Evolutionary conservation across 2,797 vertebrate genomes (phyloP), one percentile per base, ranked within the genome.

Genomic region (Tangara arthus): DNA sequence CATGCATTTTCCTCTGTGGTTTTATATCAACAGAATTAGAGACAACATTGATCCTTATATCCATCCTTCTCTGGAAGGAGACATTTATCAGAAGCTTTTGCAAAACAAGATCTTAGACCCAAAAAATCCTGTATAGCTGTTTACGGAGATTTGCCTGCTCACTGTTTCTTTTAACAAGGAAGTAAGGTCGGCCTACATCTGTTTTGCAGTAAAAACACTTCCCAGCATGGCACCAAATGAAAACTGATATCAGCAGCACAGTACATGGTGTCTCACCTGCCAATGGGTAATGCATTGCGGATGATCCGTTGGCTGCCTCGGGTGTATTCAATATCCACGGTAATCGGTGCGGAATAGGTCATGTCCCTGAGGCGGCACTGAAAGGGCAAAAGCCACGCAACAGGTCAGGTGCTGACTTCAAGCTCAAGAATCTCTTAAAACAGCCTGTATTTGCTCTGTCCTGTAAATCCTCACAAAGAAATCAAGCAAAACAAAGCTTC

Each of bases 251-350:
- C 57, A 82, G 71, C 39, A 73, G 42, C 44, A 70, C 14, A 7
- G 24, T 9, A 14, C 4, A 3, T 0, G 9, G 30, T 20, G 8
- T 9, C 52, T 91, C 96, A 99, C 99, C 99, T 99, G 98, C 99
- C 99, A 9, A 99, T 99, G 65, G 99, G 99, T 79, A 99, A 96
- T 0, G 99, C 99, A 35, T 99, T 99, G 37, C 99, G 99, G 94
- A 99, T 99, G 96, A 99, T 99, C 96, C 99, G 99, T 97, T 99
- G 99, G 96, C 99, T 99, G 64, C 99, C 99, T 22, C 99, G 97
- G 6, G 99, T 99, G 69, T 99, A 99, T n/a, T 99, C 99, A 2
- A 99, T 99, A 66, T 99, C 99, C 97, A 99, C 99, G 0, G 99
- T 99, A 87, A 99, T 99, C 0, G 99, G 98, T 2, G 99, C 99